phyloP scores from a whole-genome alignment of 2,797 vertebrate genomes.

The Vireo griseus region DNA sequence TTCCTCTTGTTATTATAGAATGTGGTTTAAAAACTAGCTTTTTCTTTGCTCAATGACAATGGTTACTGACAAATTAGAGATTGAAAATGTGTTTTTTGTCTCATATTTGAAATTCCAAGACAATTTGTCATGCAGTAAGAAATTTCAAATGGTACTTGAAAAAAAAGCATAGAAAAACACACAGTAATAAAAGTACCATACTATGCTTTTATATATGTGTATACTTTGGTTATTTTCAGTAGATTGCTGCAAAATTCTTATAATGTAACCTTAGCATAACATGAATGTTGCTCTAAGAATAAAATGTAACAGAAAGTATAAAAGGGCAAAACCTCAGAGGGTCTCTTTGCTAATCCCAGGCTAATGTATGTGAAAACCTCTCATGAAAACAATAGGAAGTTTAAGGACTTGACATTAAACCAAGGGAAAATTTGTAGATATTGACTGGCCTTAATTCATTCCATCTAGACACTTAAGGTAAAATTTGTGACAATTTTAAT shows the following conservation, averaged over 20 bases:
- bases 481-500: neutral
- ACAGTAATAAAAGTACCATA: neutral
- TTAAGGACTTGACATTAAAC: neutral
- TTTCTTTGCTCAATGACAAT: conserved; percentile 14
- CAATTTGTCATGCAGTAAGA: neutral
- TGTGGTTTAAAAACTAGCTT: neutral
- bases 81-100: neutral
- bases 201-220: neutral
- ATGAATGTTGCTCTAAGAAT: neutral
- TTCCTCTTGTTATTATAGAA: neutral
- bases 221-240: neutral
- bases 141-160: neutral
- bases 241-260: neutral
- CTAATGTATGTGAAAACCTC: neutral
- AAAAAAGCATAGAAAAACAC: neutral
- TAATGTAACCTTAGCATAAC: neutral
- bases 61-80: neutral
- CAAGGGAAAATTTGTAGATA: neutral
- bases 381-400: neutral
- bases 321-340: neutral
- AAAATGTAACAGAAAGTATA: neutral
- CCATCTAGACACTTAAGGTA: neutral
- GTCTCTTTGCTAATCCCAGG: neutral
- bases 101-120: neutral
- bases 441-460: neutral